A percentile compares a stretch with the other conserved stretches of the same genome.
Evolutionary conservation across 2,888 invertebrate genomes (phyloP).

Genomic region (Anticlea derivata): DNA sequence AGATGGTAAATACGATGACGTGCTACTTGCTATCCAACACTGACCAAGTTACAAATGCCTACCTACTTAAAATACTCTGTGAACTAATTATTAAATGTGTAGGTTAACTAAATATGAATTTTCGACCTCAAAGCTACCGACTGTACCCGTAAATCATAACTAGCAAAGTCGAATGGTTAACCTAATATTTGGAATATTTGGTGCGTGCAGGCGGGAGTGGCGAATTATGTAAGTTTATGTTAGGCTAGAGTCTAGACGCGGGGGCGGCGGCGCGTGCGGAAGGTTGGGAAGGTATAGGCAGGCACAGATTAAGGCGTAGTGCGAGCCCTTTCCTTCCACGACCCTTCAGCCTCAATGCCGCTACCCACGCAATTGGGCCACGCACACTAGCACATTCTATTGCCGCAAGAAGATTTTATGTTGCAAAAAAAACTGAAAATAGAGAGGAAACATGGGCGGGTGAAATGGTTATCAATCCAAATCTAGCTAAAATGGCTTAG

Average conservation of each 20-base stretch:
- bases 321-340: constrained; percentile 44
- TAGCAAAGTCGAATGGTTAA: constrained; percentile 31
- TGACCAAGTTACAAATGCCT: constrained; percentile 3
- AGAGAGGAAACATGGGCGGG: constrained; percentile 5
- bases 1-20: too few relatives aligned
- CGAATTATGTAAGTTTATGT: constrained; percentile 42
- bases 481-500: background rate
- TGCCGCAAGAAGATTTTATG: constrained; percentile 23
- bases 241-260: constrained; percentile 63
- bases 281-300: constrained; percentile 45
- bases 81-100: constrained; percentile 9
- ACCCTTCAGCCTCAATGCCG: constrained; percentile 40
- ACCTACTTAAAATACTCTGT: constrained; percentile 3
- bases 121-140: constrained; percentile 14
- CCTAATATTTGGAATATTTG: constrained; percentile 31
- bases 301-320: constrained; percentile 25
- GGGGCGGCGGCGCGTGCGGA: constrained; percentile 65
- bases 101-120: constrained; percentile 12
- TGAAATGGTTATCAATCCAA: background rate
- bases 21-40: background rate
- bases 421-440: constrained; percentile 20
- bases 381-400: constrained; percentile 33
- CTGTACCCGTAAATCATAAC: constrained; percentile 27
- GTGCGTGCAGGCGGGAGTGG: constrained; percentile 38
- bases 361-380: constrained; percentile 48